Conservation (phyloP, 2,113 vertebrate species). For the Haplotaxodon microlepis region DNA sequence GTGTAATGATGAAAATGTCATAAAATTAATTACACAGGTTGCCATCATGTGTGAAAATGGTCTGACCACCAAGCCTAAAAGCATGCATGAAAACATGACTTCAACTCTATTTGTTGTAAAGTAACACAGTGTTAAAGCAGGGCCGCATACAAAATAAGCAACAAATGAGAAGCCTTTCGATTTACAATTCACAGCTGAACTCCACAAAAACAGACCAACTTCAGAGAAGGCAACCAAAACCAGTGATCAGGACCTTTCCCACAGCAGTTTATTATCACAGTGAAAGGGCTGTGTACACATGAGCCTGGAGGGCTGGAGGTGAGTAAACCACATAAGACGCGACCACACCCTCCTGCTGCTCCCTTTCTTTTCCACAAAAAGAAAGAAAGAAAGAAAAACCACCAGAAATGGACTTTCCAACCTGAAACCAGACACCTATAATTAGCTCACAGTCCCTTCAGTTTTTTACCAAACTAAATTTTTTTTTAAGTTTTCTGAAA, state of each 20-base stretch:
- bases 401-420: constrained; percentile 65
- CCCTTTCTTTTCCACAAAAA: constrained; percentile 49
- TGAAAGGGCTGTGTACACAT: constrained; percentile 15
- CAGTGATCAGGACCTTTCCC: constrained; percentile 31
- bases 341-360: constrained; percentile 58
- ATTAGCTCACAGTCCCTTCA: constrained; percentile 39
- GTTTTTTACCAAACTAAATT: constrained; percentile 18
- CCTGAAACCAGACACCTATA: constrained; percentile 66
- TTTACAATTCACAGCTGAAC: not conserved
- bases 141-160: not conserved
- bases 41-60: not conserved
- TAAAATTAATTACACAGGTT: not conserved
- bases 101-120: not conserved
- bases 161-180: not conserved
- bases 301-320: constrained; percentile 46
- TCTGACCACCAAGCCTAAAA: not conserved
- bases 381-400: not conserved
- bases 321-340: constrained; percentile 60
- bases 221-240: constrained; percentile 15
- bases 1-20: not conserved
- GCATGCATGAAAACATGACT: not conserved
- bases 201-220: constrained; percentile 7
- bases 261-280: constrained; percentile 40
- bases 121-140: not conserved
- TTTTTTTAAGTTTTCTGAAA: not conserved